Base-by-base conservation (phyloP, 2,797 vertebrate species). In the Myotis planiceps region DNA sequence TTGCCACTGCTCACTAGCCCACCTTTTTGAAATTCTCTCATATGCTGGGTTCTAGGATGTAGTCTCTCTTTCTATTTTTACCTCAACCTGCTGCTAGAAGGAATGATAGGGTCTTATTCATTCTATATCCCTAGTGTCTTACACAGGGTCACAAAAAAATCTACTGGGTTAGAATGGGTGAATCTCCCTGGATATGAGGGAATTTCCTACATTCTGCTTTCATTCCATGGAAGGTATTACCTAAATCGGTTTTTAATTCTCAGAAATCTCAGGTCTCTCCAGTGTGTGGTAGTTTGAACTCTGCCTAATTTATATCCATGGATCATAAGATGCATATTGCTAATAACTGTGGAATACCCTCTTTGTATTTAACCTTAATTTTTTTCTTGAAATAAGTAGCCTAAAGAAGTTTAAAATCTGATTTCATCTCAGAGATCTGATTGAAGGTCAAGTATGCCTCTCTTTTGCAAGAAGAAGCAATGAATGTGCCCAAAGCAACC, bases 381-480 rank as follows among this genome's bases (percentile, higher is more conserved):
- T 25, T 81, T 81, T 86, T 89, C 74, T 87, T 21, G 1, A 92
- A 91, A 68, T 91, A 86, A 83, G 66, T 69, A 65, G 53, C 21
- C 42, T 92, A 95, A 94, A 93, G 87, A 95, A 96, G 68, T 92
- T 95, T 93, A 93, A 83, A 92, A 91, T 94, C 51, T 76, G 86
- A 92, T 95, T 96, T 93, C 71, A 93, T 74, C 39, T 32, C 92
- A 89, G 65, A 89, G 74, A 92, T 81, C 37, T 94, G 84, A 93
- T 63, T 72, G 92, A 95, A 95, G 92, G 76, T 96, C 71, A 96
- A 80, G 68, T 85, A 16, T 55, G 83, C 55, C 58, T 71, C 63
- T 79, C 65, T 95, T 95, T 72, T 53, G 12, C 9, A 95, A 88
- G 42, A 88, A 79, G 69, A 75, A 83, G 76, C 53, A 78, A 84